phyloP scores from a whole-genome alignment of 2,888 invertebrate species.

The Apodemia mormo region DNA sequence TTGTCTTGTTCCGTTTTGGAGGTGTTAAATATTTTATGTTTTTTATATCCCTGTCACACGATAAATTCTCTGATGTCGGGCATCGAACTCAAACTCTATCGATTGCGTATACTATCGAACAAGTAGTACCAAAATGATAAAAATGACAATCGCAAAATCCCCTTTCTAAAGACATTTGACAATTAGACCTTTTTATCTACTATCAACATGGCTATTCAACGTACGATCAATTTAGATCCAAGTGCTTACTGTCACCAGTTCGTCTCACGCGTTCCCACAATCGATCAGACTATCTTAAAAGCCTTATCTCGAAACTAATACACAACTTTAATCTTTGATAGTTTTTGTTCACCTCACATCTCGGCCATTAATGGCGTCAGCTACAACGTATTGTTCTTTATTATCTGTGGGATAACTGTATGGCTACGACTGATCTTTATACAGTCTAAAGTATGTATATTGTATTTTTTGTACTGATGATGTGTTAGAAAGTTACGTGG shows the following conservation, averaged over 20 bases:
- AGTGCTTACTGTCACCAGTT: slow-evolving; percentile 70
- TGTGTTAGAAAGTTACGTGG: no score
- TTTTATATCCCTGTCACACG: no score
- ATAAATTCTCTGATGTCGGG: no score
- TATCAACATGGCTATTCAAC: no score
- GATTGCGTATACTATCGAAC: no score
- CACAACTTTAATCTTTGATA: slow-evolving; percentile 32
- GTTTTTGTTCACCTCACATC: slow-evolving; percentile 29
- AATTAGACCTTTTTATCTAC: no score
- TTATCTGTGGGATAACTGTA: slow-evolving; percentile 10
- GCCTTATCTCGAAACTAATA: slow-evolving; percentile 58
- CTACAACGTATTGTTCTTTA: slow-evolving; percentile 37
- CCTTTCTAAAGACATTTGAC: no score
- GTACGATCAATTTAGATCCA: slow-evolving; percentile 2
- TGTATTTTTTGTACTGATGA: background rate
- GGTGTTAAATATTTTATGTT: no score
- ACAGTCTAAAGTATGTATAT: background rate
- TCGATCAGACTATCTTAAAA: slow-evolving; percentile 79
- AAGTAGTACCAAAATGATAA: no score
- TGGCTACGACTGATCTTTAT: background rate
- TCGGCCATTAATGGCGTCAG: slow-evolving; percentile 39
- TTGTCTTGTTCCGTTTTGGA: no score
- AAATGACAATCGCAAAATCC: no score
- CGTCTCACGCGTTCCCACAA: slow-evolving; percentile 70
- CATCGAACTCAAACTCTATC: no score